These are phyloP conservation scores for Bombus waltoni DNA, from an alignment of 1,140 invertebrate genomes.

Conservation along the genomic window DNA sequence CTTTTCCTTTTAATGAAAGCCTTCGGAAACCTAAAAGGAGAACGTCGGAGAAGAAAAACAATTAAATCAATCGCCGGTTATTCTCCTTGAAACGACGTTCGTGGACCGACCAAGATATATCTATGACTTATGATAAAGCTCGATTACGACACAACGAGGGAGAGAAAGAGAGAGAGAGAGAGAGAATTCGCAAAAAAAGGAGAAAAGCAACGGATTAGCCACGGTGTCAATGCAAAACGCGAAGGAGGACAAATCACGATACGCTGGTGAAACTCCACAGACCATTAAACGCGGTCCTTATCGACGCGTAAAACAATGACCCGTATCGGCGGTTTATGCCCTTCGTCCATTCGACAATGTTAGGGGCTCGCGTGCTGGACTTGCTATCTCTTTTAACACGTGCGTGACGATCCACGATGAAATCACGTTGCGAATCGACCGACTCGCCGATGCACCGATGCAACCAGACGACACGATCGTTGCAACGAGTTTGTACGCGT, in stretches of 20 bases:
- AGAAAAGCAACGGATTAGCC: conserved; percentile 12
- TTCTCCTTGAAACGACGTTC: not conserved
- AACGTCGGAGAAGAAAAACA: not conserved
- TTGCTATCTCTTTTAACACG: conserved; percentile 72
- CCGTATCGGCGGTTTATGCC: conserved; percentile 64
- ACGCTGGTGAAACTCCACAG: conserved; percentile 58
- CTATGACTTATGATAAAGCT: conserved; percentile 3
- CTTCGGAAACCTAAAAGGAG: too few relatives aligned
- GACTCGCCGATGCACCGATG: not conserved
- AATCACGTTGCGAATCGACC: conserved; percentile 65
- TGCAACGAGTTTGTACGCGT: not conserved
- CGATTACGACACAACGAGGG: not conserved
- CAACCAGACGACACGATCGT: conserved; percentile 8
- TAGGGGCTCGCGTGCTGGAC: conserved; percentile 64
- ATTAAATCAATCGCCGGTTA: conserved; percentile 19
- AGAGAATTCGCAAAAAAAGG: not conserved
- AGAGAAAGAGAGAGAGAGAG: not conserved
- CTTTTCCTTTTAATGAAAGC: too few relatives aligned
- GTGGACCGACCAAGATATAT: conserved; percentile 5
- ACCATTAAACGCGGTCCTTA: conserved; percentile 65
- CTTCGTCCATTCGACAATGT: conserved; percentile 63
- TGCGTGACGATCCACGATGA: conserved; percentile 61
- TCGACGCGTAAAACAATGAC: conserved; percentile 75
- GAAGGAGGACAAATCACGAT: conserved; percentile 56
- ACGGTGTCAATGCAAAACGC: conserved; percentile 48